Base-by-base conservation (phyloP, 1,140 invertebrate species). In the Drosophila miranda region DNA sequence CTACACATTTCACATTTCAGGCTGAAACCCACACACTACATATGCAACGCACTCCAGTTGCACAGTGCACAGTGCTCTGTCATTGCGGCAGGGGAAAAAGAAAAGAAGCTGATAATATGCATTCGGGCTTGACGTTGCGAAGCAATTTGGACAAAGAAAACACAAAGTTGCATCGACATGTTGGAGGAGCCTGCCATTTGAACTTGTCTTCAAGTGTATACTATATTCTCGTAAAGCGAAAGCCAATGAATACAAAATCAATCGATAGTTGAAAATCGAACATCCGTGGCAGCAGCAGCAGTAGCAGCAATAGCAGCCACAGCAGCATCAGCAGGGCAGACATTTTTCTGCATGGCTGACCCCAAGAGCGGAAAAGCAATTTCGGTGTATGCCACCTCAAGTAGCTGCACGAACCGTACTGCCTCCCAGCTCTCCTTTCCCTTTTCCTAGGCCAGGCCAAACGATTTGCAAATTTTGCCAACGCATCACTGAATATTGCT, bases 311-410 rank as follows among this genome's bases (percentile, higher is more conserved):
- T 38, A 38, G 26, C 58, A 60, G 59, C 56, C 21, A 41, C 0
- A 34, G 30, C 30, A 66, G 38, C 58, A 19, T 34, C 51, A 42
- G 62, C 63, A 56, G 52, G 50, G 82, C 83, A 82, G 78, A 87
- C 71, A 87, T 88, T 87, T 86, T 87, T 82, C 77, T 78, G 82
- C 82, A 72, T 72, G 58, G 46, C 50, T 87, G 66, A 76, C 58
- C 78, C 49, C 54, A 59, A 41, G 73, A 78, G 78, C 83, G 71
- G 70, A 87, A 86, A 87, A 87, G 78, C 82, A 86, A 86, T 86
- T 86, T 86, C 66, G 51, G 66, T 81, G 81, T 81, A 60, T 62
- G 53, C 68, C 75, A 86, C 80, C 77, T 84, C 58, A 80, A 86
- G 77, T 49, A 64, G 60, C 69, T 50, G 14, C 7, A 28, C 5